phyloP scores from a whole-genome alignment of 2,113 vertebrate species.

The Gymnobelideus leadbeateri region DNA sequence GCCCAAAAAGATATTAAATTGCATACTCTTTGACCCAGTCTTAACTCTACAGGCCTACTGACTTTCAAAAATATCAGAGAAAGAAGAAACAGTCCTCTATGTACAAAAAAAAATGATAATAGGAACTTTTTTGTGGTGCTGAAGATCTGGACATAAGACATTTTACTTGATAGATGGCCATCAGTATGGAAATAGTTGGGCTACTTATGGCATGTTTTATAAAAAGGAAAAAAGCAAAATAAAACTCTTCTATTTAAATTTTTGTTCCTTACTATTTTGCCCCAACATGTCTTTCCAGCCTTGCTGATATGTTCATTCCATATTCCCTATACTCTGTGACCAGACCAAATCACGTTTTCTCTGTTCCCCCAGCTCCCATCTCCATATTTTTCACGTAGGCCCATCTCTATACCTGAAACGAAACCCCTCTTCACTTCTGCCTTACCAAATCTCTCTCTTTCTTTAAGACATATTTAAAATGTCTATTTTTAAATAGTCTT shows the following conservation, averaged over 20 bases:
- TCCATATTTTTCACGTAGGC: background rate
- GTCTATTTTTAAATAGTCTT: background rate
- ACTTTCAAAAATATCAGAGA: background rate
- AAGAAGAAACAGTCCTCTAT: background rate
- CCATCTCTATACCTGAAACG: background rate
- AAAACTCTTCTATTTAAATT: background rate
- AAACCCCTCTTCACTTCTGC: background rate
- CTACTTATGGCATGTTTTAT: background rate
- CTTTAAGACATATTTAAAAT: background rate
- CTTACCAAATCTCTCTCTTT: background rate
- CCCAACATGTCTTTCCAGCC: background rate
- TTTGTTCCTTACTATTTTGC: background rate
- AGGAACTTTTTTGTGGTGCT: background rate
- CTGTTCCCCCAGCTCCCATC: background rate
- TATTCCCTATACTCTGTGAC: background rate
- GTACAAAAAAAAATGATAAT: background rate
- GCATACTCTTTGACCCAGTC: background rate
- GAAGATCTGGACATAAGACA: background rate
- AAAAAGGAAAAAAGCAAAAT: background rate
- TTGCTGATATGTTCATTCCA: background rate
- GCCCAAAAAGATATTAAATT: background rate
- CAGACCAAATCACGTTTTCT: background rate
- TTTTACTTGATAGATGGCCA: background rate
- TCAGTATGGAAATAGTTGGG: background rate
- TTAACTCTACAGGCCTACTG: background rate